Evolutionary conservation across 2,888 invertebrate genomes (phyloP).

Genomic region (Poecilobothrus nobilitatus): DNA sequence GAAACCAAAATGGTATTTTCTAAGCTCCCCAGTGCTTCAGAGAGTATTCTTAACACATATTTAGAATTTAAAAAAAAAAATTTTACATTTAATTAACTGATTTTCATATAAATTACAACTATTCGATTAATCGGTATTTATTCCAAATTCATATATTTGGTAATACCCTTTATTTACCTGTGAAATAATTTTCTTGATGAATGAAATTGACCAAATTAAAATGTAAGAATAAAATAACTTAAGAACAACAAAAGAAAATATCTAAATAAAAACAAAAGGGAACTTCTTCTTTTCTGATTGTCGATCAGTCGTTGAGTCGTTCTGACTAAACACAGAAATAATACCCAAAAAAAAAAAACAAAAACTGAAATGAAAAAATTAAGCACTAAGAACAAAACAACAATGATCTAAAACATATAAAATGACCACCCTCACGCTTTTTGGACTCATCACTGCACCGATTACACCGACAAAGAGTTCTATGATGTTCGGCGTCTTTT

Average conservation of each 20-base stretch:
- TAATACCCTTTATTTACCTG: neutral
- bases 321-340: neutral
- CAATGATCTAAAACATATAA: constrained; percentile 1
- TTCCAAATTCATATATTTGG: no score
- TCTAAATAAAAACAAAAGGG: neutral
- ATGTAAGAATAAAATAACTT: no score
- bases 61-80: no score
- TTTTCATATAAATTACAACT: no score
- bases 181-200: neutral
- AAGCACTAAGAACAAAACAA: neutral
- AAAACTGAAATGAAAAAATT: neutral
- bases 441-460: neutral
- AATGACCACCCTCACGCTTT: constrained; percentile 1
- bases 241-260: neutral
- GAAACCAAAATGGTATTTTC: no score
- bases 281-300: neutral
- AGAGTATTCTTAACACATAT: no score
- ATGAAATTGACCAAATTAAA: neutral
- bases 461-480: neutral
- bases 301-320: neutral
- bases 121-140: no score
- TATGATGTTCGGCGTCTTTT: constrained; percentile 1
- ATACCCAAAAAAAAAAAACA: neutral
- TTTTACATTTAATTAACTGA: no score
- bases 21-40: no score